A percentile compares a stretch with the other conserved stretches of the same genome.
phyloP scores from a whole-genome alignment of 2,797 vertebrate genomes.

The Acomys russatus region DNA sequence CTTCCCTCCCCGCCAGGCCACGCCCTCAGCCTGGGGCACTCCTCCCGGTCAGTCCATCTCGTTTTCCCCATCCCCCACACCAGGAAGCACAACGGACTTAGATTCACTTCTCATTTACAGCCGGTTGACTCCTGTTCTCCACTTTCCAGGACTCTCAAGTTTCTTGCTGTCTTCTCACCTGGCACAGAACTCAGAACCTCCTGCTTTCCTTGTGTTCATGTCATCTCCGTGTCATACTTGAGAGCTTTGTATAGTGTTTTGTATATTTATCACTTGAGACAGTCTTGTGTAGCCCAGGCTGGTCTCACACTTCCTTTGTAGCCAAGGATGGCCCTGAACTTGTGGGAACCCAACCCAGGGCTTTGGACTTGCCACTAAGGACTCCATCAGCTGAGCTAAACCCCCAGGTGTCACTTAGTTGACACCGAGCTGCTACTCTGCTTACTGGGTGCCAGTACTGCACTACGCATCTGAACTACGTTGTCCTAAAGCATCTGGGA shows the following conservation, averaged over 20 bases:
- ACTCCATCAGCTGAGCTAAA: neutral
- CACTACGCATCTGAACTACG: neutral
- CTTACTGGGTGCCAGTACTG: neutral
- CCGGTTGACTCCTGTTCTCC: neutral
- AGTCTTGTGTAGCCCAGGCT: neutral
- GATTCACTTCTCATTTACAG: neutral
- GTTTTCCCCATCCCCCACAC: neutral
- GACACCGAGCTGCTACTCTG: neutral
- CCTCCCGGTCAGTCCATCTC: too few relatives aligned
- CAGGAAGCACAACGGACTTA: neutral
- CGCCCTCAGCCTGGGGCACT: neutral
- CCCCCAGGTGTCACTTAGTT: neutral
- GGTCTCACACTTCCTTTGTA: neutral
- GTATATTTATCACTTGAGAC: neutral
- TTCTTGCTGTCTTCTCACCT: slow-evolving; percentile 7
- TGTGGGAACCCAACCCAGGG: neutral
- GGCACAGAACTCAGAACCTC: neutral
- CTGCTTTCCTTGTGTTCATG: neutral
- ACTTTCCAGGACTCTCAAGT: neutral
- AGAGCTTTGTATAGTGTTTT: neutral
- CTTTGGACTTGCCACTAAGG: neutral
- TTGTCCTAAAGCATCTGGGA: neutral
- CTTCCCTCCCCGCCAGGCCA: neutral
- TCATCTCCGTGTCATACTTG: neutral
- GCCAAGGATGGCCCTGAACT: neutral